Base-by-base conservation (phyloP, 37 sponge, comb jelly and placozoan species). In the Halichondria panicea region DNA sequence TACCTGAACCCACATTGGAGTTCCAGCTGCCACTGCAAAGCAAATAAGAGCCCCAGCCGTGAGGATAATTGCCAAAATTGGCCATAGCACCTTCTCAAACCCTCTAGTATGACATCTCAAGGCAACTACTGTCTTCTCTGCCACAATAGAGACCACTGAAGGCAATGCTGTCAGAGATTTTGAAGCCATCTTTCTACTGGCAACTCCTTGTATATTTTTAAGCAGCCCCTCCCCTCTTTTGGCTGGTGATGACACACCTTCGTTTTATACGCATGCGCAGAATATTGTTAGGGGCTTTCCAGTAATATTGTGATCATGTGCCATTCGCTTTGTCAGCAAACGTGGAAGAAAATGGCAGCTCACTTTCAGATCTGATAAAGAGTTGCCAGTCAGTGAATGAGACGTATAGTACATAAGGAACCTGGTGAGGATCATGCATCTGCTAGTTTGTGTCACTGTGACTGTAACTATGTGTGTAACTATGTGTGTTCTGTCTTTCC, bases 1-100 rank as follows among this genome's bases (percentile, higher is more conserved):
- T 70, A 70, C 71, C 71, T 70, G 54, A 12, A 70, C 46, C 71
- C 71, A 70, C 15, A 35, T 48, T 3, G 44, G 71, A 52, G 71
- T 70, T 46, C 71, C 71, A 48, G 48, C 44, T 30, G 53, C 71
- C 50, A 70, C 71, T 32, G 71, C 71, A 13, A 70, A 50, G 5
- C 25, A 35, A 4, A 48, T 27, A 4, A 70, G 24, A 24, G 71
- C 44, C 18, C 1, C 2, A 30, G 42, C 25, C 27, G 18, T 12
- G 2, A 27, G 8, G 0, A 60, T 46, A 12, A 75, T 60, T 28
- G 21, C 34, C 19, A 61, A 25, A 13, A 75, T 61, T 9, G 75
- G 75, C 44, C 37, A 57, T 21, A 31, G 37, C 63, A 75, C 75
- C 21, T 59, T 57, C 75, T 75, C 61, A n/a, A 57, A 62, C 7